Conservation (phyloP, 1,140 invertebrate species). For the Nylanderia fulva region DNA sequence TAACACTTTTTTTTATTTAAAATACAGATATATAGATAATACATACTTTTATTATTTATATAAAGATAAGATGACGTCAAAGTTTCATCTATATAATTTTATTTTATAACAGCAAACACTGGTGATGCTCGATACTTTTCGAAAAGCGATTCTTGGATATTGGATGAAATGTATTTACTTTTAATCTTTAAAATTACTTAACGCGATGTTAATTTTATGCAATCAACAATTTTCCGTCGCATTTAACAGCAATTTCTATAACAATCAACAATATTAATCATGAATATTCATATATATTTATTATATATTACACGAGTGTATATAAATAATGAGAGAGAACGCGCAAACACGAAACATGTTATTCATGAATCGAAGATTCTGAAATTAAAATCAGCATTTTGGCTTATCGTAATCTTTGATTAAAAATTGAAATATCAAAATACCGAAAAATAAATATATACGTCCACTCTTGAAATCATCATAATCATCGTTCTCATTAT, state of each 20-base stretch:
- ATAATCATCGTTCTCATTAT: background rate
- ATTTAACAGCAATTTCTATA: slow-evolving; percentile 38
- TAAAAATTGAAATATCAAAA: slow-evolving; percentile 4
- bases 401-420: background rate
- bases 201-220: background rate
- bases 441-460: background rate
- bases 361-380: background rate
- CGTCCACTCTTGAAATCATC: background rate
- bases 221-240: slow-evolving; percentile 21
- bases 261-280: slow-evolving; percentile 26
- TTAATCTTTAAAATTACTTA: background rate
- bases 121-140: background rate
- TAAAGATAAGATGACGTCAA: no score
- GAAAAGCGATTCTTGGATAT: background rate
- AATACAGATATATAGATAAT: no score
- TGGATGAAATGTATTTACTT: background rate
- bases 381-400: background rate
- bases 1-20: no score
- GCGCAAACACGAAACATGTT: background rate
- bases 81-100: no score
- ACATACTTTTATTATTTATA: no score
- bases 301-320: slow-evolving; percentile 6
- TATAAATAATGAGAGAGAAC: slow-evolving; percentile 9
- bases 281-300: background rate
- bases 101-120: no score